Base-by-base conservation (phyloP, 2,797 vertebrate species). In the Sebastes itinus region DNA sequence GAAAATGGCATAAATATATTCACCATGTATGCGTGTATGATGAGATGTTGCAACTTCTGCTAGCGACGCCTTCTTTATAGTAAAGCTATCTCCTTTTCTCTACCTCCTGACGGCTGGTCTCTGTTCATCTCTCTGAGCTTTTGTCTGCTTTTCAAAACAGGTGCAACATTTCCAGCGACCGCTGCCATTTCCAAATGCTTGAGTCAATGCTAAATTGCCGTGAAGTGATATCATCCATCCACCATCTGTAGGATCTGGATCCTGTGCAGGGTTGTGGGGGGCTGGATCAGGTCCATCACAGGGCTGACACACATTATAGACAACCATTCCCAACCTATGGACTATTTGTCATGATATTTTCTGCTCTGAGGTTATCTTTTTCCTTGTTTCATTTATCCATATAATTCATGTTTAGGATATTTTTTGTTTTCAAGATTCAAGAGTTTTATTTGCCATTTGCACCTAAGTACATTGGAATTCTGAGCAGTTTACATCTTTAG, bases 1-100 rank as follows among this genome's bases (percentile, higher is more conserved):
- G 75, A 92, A 91, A 93, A 93, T 86, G 82, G 90, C 92, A 90
- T 88, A 85, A 92, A 91, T 95, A 94, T 95, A 95, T 92, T 94
- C 92, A 95, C 90, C 87, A 91, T 96, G 95, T 96, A 95, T 95
- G 95, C 90, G 92, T 95, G 94, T 95, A 95, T 94, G 94, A 95
- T 90, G 90, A 94, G 85, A 95, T 95, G 94, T 95, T 95, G 93
- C 94, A 94, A 94, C 92, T 90, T 95, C 94, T 95, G 95, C 95
- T 96, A 94, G 93, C 92, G 90, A 92, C 89, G 92, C 91, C 92
- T 95, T 95, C 94, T 96, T 96, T 96, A 93, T 94, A 96, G 95
- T 96, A 96, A 96, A 96, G 94, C 94, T 94, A 92, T 95, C 91
- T 95, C 92, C 88, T 95, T 96, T 96, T 96, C 94, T 95, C 94